Evolutionary conservation across 2,888 invertebrate species (phyloP).

Genomic region (Diaperis boleti): DNA sequence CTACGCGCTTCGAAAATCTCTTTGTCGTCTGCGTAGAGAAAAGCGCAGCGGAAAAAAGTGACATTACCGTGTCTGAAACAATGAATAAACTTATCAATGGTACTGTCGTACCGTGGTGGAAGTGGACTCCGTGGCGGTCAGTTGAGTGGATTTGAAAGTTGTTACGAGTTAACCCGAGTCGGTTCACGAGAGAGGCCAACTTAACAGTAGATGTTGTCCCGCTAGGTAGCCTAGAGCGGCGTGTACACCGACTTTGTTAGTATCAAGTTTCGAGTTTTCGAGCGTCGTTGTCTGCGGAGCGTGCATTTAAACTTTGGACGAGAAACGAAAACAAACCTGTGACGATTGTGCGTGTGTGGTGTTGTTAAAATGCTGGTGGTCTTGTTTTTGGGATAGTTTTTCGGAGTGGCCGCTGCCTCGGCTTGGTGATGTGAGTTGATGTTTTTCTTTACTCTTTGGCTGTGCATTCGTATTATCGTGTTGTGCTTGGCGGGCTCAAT

Average conservation of each 20-base stretch:
- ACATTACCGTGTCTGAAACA: slow-evolving; percentile 27
- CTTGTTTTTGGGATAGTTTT: slow-evolving; percentile 32
- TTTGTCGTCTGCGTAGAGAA: background rate
- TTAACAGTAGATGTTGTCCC: slow-evolving; percentile 44
- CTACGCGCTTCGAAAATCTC: background rate
- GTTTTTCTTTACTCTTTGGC: slow-evolving; percentile 27
- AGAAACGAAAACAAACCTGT: slow-evolving; percentile 4
- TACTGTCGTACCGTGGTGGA: slow-evolving; percentile 18
- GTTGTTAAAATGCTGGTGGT: slow-evolving; percentile 35
- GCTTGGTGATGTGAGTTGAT: slow-evolving; percentile 36
- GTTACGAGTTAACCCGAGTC: slow-evolving; percentile 41
- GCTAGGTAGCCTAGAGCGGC: slow-evolving; percentile 44
- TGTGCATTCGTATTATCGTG: too few relatives aligned
- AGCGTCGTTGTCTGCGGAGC: slow-evolving; percentile 26
- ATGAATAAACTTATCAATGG: slow-evolving; percentile 35
- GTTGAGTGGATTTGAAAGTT: slow-evolving; percentile 43
- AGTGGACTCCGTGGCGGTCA: slow-evolving; percentile 33
- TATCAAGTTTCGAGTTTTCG: slow-evolving; percentile 36
- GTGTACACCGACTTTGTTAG: slow-evolving; percentile 24
- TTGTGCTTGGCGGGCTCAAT: slow-evolving; percentile 35
- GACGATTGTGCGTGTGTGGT: slow-evolving; percentile 11
- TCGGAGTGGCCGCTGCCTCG: slow-evolving; percentile 28
- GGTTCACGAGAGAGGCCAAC: slow-evolving; percentile 41
- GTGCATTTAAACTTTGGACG: slow-evolving; percentile 28
- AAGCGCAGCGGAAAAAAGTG: background rate